Evolutionary conservation across 2,888 invertebrate species (phyloP), one percentile per base, ranked within the genome.

Genomic region (Spodoptera picta): DNA sequence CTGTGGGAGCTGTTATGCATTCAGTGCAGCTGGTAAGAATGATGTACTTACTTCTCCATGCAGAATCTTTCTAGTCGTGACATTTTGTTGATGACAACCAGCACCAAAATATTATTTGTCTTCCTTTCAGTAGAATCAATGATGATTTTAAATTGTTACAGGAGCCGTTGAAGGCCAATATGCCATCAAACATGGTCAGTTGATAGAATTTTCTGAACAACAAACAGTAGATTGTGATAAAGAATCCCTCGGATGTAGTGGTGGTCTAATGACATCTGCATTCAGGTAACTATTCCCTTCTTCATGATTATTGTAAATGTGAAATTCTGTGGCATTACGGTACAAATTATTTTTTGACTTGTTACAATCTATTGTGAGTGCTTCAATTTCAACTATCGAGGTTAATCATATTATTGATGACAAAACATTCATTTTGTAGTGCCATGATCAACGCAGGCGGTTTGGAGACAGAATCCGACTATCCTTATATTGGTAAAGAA

Each of bases 1-100:
- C 0, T 98, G 98, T 86, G 97, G 97, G 43, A 97, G 97, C 4
- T 98, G 98, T 91, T 98, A 98, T 97, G 96, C 98, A 46, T 86
- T 85, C 47, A 79, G 81, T 60, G 24, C 70, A 0, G 64, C 59
- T 27, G 83, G 73, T 73, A 5, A 56, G 19, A 19, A 19, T 19
- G 19, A 19, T 1, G 19, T 19, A 19, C 19, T 2, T 19, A 19
- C 19, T 19, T 19, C 19, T 19, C 19, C 1, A 19, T 19, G 55
- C 7, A 31, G 6, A 23, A 9, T n/a, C 19, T 19, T 14, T 14
- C 14, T 19, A 19, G 19, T 19, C 19, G 19, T 19, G 19, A 19
- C 19, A 19, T 19, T 19, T 19, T 19, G 19, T 19, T 19, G 19
- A 19, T 19, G 19, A 27, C 19, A 19, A 19, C 19, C 1, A 19